Percentiles rank a stretch among this genome's conserved stretches.
Conservation (phyloP, 2,797 vertebrate genomes). For the Tokudaia tokunoshimensis region DNA sequence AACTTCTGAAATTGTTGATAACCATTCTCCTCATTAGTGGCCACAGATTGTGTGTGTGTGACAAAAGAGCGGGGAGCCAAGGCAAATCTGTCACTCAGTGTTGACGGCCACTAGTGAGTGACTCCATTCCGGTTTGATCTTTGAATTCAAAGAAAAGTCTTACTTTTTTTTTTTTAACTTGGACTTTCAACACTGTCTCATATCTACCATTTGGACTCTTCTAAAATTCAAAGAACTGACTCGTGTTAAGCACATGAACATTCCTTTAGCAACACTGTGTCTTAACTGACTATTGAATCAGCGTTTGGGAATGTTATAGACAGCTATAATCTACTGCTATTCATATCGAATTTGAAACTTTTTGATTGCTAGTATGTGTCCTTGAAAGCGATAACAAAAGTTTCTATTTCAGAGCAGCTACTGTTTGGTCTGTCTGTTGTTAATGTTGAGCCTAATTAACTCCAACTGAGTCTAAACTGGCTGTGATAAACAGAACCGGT, state of each 20-base stretch:
- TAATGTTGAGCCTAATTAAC: slow-evolving; percentile 80
- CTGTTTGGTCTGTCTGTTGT: slow-evolving; percentile 41
- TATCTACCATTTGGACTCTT: background rate
- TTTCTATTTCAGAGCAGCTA: slow-evolving; percentile 5
- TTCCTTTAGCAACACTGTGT: background rate
- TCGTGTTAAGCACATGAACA: background rate
- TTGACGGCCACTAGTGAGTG: rapidly evolving
- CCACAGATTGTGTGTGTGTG: background rate
- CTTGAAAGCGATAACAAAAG: slow-evolving; percentile 73
- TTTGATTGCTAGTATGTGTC: slow-evolving; percentile 67
- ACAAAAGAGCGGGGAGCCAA: rapidly evolving
- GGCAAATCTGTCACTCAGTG: background rate
- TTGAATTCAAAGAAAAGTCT: background rate
- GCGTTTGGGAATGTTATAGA: background rate
- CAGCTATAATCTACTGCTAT: slow-evolving; percentile 63
- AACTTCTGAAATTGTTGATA: background rate
- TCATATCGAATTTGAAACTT: slow-evolving; percentile 73
- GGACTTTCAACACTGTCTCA: background rate
- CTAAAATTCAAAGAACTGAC: background rate
- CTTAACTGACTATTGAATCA: slow-evolving; percentile 76
- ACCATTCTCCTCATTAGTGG: background rate
- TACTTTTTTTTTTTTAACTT: background rate
- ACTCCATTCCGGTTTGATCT: rapidly evolving
- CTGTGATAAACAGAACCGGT: slow-evolving; percentile 71
- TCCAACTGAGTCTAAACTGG: slow-evolving; percentile 75